These are phyloP conservation scores for Nomia melanderi DNA, from an alignment of 1,140 invertebrate genomes.

Conservation along the genomic window DNA sequence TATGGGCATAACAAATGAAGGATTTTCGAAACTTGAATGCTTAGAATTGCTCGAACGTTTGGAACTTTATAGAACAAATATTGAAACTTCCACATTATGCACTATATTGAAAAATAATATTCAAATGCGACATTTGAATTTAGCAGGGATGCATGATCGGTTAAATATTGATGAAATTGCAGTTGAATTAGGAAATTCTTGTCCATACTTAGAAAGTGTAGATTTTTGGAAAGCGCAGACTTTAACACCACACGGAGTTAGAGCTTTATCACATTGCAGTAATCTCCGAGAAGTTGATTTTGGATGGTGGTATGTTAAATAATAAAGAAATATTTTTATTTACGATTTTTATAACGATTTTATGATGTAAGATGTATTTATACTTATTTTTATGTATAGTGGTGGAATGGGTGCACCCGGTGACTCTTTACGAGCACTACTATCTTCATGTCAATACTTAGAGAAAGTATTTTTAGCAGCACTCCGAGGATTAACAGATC, in stretches of 20 bases:
- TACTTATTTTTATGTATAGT: slow-evolving; percentile 66
- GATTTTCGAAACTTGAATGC: slow-evolving; percentile 84
- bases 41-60: slow-evolving; percentile 86
- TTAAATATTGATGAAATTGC: slow-evolving; percentile 88
- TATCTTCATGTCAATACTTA: slow-evolving; percentile 83
- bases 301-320: slow-evolving; percentile 90
- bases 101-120: slow-evolving; percentile 85
- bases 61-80: slow-evolving; percentile 89
- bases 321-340: slow-evolving; percentile 5
- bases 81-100: slow-evolving; percentile 84
- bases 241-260: slow-evolving; percentile 86
- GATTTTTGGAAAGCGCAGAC: slow-evolving; percentile 93
- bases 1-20: slow-evolving; percentile 80
- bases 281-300: slow-evolving; percentile 92
- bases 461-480: slow-evolving; percentile 90
- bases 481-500: slow-evolving; percentile 88
- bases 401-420: slow-evolving; percentile 79
- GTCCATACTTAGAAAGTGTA: slow-evolving; percentile 86
- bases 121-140: slow-evolving; percentile 87
- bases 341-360: slow-evolving; percentile 9
- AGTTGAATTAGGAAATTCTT: slow-evolving; percentile 84
- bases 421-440: slow-evolving; percentile 80
- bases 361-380: not conserved
- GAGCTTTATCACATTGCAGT: slow-evolving; percentile 85
- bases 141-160: slow-evolving; percentile 82